Evolutionary conservation across 2,113 vertebrate genomes (phyloP).

Genomic region (Salvelinus fontinalis): DNA sequence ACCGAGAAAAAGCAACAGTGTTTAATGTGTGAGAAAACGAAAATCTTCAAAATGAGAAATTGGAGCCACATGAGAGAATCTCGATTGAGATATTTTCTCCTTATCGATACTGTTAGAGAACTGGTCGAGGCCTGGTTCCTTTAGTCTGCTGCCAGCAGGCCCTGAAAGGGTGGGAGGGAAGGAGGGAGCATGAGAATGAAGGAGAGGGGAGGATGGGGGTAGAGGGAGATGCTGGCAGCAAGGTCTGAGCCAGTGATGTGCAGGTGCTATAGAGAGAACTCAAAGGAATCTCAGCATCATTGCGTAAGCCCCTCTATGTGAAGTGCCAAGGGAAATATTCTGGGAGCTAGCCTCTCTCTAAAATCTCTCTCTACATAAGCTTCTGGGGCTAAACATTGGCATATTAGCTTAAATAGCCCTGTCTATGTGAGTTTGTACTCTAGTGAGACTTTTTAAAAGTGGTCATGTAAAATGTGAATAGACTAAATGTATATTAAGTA

Average conservation of each 20-base stretch:
- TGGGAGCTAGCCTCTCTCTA: not conserved
- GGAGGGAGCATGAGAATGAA: not conserved
- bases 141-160: not conserved
- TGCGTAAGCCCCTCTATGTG: not conserved
- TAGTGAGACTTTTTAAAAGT: too few species aligned
- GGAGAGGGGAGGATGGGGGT: not conserved
- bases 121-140: not conserved
- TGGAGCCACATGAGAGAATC: constrained; percentile 10
- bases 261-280: not conserved
- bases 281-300: not conserved
- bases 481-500: too few species aligned
- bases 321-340: not conserved
- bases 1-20: not conserved
- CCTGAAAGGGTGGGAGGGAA: not conserved
- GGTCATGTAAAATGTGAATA: too few species aligned
- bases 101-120: not conserved
- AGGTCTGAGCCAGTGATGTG: not conserved
- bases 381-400: too few species aligned
- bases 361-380: too few species aligned
- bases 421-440: too few species aligned
- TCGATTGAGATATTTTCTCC: constrained; percentile 6
- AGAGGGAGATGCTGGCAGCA: not conserved
- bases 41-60: not conserved
- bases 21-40: not conserved
- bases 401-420: too few species aligned